Evolutionary conservation across 2,113 vertebrate genomes (phyloP).

Genomic region (Platysternon megacephalum): DNA sequence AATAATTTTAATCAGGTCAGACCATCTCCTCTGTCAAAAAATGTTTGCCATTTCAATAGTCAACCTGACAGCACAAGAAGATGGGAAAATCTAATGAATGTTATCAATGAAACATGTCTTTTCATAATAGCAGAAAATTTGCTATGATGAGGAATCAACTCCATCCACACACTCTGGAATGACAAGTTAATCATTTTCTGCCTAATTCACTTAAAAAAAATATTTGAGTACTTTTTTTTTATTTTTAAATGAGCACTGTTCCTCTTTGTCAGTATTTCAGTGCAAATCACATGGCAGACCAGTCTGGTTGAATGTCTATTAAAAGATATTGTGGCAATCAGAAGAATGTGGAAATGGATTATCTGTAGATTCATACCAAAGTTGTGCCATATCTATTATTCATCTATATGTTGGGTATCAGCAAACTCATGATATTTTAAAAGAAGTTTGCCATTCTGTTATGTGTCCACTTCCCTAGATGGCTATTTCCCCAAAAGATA

Average conservation of each 20-base stretch:
- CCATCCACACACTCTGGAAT: conserved; percentile 3
- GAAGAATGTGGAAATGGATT: conserved; percentile 32
- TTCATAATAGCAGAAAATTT: conserved; percentile 45
- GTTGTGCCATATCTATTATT: neutral
- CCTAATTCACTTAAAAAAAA: neutral
- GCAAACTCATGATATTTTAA: neutral
- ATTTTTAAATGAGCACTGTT: conserved; percentile 36
- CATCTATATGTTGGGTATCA: neutral
- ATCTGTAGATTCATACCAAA: neutral
- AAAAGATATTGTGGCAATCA: neutral
- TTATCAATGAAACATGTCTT: conserved; percentile 22
- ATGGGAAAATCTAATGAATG: neutral
- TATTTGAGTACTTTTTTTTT: neutral
- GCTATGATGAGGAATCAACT: conserved; percentile 1
- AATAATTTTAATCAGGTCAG: conserved; percentile 17
- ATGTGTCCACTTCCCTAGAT: neutral
- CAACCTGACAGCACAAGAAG: conserved; percentile 26
- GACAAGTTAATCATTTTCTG: conserved; percentile 30
- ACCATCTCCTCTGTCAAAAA: conserved; percentile 13
- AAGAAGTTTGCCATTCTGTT: neutral
- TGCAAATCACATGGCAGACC: neutral
- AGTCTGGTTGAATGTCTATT: conserved; percentile 1
- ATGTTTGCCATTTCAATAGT: conserved; percentile 17
- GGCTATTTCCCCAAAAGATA: neutral
- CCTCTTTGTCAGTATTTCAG: conserved; percentile 10